phyloP scores from a whole-genome alignment of 2,797 vertebrate species.

The Tragelaphus eurycerus region DNA sequence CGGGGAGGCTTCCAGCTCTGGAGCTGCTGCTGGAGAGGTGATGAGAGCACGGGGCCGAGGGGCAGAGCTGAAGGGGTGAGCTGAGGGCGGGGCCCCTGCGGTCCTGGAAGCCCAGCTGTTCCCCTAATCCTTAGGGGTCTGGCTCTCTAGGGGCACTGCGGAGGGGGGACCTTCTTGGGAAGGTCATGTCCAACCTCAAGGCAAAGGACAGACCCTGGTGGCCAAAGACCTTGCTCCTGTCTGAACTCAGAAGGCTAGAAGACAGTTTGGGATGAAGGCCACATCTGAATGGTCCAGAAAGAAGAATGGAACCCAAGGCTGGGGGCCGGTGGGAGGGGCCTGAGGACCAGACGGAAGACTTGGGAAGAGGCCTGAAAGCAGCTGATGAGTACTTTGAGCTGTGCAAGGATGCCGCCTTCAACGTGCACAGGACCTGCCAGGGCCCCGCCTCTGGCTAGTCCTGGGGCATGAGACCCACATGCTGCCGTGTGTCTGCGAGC shows the following conservation, averaged over 20 bases:
- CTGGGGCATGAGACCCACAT: background rate
- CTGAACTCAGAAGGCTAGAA: background rate
- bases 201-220: background rate
- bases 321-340: background rate
- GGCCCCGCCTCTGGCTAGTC: no score
- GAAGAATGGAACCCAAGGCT: background rate
- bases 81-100: rapidly evolving
- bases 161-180: background rate
- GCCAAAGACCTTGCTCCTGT: background rate
- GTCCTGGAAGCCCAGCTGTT: background rate
- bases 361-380: background rate
- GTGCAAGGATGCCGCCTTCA: background rate
- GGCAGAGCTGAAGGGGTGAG: background rate
- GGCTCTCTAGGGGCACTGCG: rapidly evolving
- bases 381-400: background rate
- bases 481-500: background rate
- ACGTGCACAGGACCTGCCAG: no score
- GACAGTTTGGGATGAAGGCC: background rate
- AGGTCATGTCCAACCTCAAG: background rate
- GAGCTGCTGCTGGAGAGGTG: background rate
- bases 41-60: rapidly evolving
- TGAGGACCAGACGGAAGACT: background rate
- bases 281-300: background rate
- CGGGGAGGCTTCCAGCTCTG: background rate
- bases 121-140: background rate